Evolutionary conservation across 1,140 invertebrate species (phyloP), one percentile per base, ranked within the genome.

Genomic region (Drosophila melanica): DNA sequence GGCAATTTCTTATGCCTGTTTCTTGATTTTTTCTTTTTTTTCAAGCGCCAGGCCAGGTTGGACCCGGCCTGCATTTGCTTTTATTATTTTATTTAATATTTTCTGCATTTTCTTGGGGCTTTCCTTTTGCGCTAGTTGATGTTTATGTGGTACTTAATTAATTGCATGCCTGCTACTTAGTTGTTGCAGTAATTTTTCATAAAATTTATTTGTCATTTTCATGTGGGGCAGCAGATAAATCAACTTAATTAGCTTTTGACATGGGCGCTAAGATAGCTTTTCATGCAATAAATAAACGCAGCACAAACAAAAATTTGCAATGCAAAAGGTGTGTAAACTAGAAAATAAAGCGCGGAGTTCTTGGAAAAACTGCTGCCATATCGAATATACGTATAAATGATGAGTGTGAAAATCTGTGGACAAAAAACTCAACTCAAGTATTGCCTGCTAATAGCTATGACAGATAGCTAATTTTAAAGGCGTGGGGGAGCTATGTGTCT

Each of bases 191-290:
- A 64, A 79, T 73, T 77, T 82, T 77, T 87, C 68, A 71, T 60
- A 27, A 79, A 87, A 86, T 89, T 86, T 86, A 89, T 86, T 76
- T 87, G 68, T 82, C 82, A 82, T 87, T 70, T 74, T 87, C 82
- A 82, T 87, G 81, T 76, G 55, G 80, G 35, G 53, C 68, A 63
- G 41, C 35, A 57, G 60, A 76, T 82, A 86, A 86, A 87, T 89
- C 74, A 86, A 79, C 64, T 71, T 89, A 86, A 79, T 86, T 77
- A 77, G 47, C 68, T 73, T 66, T 48, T 70, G 76, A 87, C 82
- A 86, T 55, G 82, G 75, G 78, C 60, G 78, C 79, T 87, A 76
- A 86, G 78, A 75, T 77, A 69, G 11, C 20, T 84, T 81, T 66
- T 66, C 77, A 45, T 58, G 66, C 60, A 53, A 54, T 54, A 66